These are phyloP conservation scores for Nannoperca obscura DNA, from an alignment of 2,797 vertebrate genomes.

Conservation along the genomic window DNA sequence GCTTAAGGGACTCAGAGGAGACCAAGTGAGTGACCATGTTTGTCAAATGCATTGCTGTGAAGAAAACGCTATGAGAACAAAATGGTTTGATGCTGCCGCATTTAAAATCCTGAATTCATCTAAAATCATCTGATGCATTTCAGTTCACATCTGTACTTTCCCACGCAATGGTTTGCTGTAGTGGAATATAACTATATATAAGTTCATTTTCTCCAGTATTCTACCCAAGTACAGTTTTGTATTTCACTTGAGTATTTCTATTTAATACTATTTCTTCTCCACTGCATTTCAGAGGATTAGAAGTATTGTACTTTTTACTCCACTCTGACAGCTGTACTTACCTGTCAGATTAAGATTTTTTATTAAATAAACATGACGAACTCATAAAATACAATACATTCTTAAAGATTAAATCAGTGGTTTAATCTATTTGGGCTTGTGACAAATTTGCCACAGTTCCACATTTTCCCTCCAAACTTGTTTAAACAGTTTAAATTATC, in stretches of 20 bases:
- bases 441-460: background rate
- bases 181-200: background rate
- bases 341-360: background rate
- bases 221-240: background rate
- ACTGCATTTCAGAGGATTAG: background rate
- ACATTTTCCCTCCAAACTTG: background rate
- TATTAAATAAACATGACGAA: background rate
- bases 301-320: background rate
- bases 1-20: slow-evolving; percentile 90
- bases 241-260: background rate
- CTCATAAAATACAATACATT: background rate
- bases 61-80: background rate
- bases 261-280: background rate
- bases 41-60: background rate
- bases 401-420: background rate
- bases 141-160: slow-evolving; percentile 8
- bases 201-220: background rate
- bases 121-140: background rate
- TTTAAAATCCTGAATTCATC: background rate
- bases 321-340: background rate
- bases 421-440: background rate
- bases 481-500: background rate
- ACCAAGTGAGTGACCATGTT: slow-evolving; percentile 75
- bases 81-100: background rate
- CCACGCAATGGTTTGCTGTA: background rate